phyloP scores from a whole-genome alignment of 2,888 invertebrate species.

The Stenodera caucasica region DNA sequence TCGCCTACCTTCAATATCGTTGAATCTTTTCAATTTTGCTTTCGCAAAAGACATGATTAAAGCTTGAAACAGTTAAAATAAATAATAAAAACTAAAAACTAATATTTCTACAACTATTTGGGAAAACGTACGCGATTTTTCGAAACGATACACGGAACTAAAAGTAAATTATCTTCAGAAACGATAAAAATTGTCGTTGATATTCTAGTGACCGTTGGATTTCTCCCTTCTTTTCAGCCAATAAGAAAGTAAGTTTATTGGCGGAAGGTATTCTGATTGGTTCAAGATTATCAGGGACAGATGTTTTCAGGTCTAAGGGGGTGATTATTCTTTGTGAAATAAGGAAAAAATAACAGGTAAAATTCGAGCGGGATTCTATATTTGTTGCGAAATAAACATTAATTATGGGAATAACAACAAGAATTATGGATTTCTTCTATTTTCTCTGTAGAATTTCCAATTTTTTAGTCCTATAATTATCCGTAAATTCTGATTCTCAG shows the following conservation, averaged over 20 bases:
- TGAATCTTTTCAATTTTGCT: slow-evolving; percentile 61
- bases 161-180: not conserved
- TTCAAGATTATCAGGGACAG: not conserved
- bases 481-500: too few species aligned
- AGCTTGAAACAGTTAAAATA: not conserved
- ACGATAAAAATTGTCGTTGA: not conserved
- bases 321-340: not conserved
- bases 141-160: not conserved
- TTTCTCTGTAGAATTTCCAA: too few species aligned
- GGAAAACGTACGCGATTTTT: not conserved
- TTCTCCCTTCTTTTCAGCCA: not conserved
- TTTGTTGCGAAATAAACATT: too few species aligned
- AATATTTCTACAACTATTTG: too few species aligned
- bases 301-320: not conserved
- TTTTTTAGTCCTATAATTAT: too few species aligned
- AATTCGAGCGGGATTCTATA: not conserved
- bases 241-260: not conserved
- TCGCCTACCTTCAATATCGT: slow-evolving; percentile 59
- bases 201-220: slow-evolving; percentile 4
- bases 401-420: too few species aligned
- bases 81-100: not conserved
- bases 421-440: too few species aligned
- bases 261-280: not conserved
- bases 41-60: slow-evolving; percentile 60
- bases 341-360: too few species aligned